phyloP scores from a whole-genome alignment of 1,140 invertebrate genomes.

The Amyelois transitella region DNA sequence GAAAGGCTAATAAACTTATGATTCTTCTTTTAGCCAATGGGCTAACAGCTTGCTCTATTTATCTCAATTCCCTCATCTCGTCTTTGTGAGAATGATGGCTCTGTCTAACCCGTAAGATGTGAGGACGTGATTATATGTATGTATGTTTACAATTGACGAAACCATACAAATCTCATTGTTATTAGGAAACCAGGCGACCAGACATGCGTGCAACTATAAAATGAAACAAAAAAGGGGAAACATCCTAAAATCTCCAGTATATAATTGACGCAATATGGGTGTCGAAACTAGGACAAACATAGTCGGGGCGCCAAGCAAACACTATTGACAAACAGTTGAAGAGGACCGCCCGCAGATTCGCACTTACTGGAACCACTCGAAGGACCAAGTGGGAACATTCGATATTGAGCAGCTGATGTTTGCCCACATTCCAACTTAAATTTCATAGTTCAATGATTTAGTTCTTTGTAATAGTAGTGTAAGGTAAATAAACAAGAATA shows the following conservation, averaged over 20 bases:
- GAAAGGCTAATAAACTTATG: too few relatives aligned
- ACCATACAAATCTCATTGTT: too few relatives aligned
- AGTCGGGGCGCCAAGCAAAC: constrained; percentile 42
- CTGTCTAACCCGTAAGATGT: too few relatives aligned
- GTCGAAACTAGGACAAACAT: constrained; percentile 22
- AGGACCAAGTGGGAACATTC: constrained; percentile 37
- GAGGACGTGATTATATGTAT: too few relatives aligned
- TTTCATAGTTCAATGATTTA: background rate
- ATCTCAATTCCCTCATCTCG: too few relatives aligned
- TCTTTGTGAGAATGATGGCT: too few relatives aligned
- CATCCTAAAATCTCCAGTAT: constrained; percentile 3
- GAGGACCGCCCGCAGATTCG: constrained; percentile 61
- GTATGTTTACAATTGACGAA: too few relatives aligned
- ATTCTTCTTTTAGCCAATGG: too few relatives aligned
- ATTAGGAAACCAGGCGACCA: too few relatives aligned
- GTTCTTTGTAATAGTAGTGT: background rate
- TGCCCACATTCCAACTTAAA: background rate
- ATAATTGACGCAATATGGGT: constrained; percentile 36
- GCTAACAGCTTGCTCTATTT: too few relatives aligned
- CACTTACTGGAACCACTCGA: constrained; percentile 29
- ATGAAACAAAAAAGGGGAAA: too few relatives aligned
- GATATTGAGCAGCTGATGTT: constrained; percentile 21
- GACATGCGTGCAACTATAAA: too few relatives aligned
- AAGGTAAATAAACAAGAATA: background rate
- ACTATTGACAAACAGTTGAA: constrained; percentile 13